A percentile compares a stretch with the other conserved stretches of the same genome.
phyloP scores from a whole-genome alignment of 1,140 invertebrate genomes.

The Conus ventricosus region DNA sequence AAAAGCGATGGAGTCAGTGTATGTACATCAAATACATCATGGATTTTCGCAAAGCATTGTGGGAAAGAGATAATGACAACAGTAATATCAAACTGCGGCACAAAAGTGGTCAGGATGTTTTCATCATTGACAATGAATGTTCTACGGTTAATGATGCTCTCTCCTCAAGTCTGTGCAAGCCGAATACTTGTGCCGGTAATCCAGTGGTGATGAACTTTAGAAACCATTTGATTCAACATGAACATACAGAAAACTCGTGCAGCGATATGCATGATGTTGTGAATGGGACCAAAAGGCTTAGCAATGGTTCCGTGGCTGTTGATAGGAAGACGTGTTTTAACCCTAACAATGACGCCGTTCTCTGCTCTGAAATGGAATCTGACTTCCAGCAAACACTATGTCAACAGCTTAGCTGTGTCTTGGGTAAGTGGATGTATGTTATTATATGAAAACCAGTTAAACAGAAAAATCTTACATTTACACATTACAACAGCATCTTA shows the following conservation, averaged over 20 bases:
- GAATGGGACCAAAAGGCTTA: not conserved
- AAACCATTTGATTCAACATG: no score
- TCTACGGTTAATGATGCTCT: not conserved
- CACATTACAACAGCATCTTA: no score
- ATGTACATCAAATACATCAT: conserved; percentile 68
- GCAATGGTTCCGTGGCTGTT: not conserved
- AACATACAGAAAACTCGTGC: no score
- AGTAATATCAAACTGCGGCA: not conserved
- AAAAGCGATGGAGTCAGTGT: conserved; percentile 68
- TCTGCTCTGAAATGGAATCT: not conserved
- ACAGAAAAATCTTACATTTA: no score
- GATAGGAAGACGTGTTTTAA: not conserved
- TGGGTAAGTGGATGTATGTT: not conserved
- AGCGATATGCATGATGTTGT: no score
- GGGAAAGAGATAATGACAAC: conserved; percentile 34
- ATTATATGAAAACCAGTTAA: no score
- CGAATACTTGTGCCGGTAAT: not conserved
- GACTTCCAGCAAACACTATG: not conserved
- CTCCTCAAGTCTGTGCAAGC: not conserved
- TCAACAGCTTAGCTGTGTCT: not conserved
- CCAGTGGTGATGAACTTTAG: no score
- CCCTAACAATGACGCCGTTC: not conserved
- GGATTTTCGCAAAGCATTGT: conserved; percentile 49
- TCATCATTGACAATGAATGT: not conserved
- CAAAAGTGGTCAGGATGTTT: not conserved